A percentile compares a stretch with the other conserved stretches of the same genome.
phyloP scores from a whole-genome alignment of 30 jellyfish, hydroid and myxozoan species.

The Rhopilema esculentum region DNA sequence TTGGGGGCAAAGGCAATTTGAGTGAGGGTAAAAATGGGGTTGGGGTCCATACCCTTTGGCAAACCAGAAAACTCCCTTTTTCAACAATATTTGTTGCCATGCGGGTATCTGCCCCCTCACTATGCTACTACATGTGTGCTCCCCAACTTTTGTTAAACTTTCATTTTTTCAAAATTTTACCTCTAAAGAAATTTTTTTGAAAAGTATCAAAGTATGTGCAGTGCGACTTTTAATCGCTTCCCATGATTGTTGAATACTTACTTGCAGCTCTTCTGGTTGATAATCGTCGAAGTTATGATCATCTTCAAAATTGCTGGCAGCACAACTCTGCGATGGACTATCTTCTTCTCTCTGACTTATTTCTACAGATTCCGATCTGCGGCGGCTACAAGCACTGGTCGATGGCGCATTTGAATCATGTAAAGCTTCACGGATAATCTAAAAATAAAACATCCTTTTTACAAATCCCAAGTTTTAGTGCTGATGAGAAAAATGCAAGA shows the following conservation, averaged over 20 bases:
- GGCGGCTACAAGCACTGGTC: conserved; percentile 3
- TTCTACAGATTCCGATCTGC: neutral
- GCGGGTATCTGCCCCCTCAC: neutral
- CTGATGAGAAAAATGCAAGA: neutral
- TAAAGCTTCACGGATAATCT: conserved; percentile 11
- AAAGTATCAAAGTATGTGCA: neutral
- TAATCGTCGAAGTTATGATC: neutral
- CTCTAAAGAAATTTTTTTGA: neutral
- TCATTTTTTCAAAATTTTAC: neutral
- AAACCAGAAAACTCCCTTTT: neutral
- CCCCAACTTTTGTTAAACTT: neutral
- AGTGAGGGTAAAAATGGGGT: neutral
- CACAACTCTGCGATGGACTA: neutral
- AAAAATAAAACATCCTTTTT: conserved; percentile 7
- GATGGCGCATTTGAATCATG: conserved; percentile 13
- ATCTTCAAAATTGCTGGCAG: conserved; percentile 1
- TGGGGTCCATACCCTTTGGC: neutral
- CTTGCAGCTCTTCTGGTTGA: conserved; percentile 9
- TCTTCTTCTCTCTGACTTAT: neutral
- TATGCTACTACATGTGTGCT: neutral
- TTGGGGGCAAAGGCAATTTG: neutral
- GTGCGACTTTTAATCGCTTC: neutral
- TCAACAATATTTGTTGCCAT: neutral
- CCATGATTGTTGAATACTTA: conserved; percentile 4
- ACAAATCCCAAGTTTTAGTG: neutral